Percentiles rank a stretch among this genome's conserved stretches.
phyloP scores from a whole-genome alignment of 2,888 invertebrate genomes.

The Plagiodera versicolora region DNA sequence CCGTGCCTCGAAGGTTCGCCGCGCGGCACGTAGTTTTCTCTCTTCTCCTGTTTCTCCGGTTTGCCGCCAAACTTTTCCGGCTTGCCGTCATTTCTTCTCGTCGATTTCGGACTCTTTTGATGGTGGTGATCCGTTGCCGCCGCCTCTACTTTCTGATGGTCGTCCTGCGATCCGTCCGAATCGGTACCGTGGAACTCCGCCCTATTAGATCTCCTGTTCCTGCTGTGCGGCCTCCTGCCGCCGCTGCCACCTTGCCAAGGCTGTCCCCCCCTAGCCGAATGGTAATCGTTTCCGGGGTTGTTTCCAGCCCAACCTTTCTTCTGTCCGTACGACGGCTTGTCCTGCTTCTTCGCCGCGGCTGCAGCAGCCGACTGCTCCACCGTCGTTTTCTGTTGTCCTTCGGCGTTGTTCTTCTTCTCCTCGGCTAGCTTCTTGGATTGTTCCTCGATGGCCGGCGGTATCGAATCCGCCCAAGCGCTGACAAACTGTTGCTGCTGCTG shows the following conservation, averaged over 20 bases:
- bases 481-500: no score
- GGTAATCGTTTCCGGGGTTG: constrained; percentile 36
- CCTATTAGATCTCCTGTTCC: constrained; percentile 33
- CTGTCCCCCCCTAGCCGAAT: constrained; percentile 23
- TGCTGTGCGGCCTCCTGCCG: constrained; percentile 25
- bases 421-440: constrained; percentile 17
- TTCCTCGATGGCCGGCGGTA: constrained; percentile 26
- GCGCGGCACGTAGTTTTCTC: constrained; percentile 74
- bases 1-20: constrained; percentile 89
- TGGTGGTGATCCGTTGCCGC: constrained; percentile 49
- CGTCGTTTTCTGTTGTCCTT: constrained; percentile 40
- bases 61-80: constrained; percentile 39
- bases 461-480: constrained; percentile 36
- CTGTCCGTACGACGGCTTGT: constrained; percentile 34
- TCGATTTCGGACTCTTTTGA: constrained; percentile 29
- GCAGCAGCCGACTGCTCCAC: constrained; percentile 44
- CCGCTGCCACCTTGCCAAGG: constrained; percentile 27
- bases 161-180: constrained; percentile 76
- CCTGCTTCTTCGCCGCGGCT: constrained; percentile 54
- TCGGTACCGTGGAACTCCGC: constrained; percentile 65
- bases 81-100: constrained; percentile 38
- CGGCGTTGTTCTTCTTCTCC: constrained; percentile 13
- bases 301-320: constrained; percentile 42
- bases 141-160: constrained; percentile 60
- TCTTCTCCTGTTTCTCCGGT: constrained; percentile 46